A percentile compares a stretch with the other conserved stretches of the same genome.
Conservation (phyloP, 2,888 invertebrate genomes). For the Flexamia atlantica region DNA sequence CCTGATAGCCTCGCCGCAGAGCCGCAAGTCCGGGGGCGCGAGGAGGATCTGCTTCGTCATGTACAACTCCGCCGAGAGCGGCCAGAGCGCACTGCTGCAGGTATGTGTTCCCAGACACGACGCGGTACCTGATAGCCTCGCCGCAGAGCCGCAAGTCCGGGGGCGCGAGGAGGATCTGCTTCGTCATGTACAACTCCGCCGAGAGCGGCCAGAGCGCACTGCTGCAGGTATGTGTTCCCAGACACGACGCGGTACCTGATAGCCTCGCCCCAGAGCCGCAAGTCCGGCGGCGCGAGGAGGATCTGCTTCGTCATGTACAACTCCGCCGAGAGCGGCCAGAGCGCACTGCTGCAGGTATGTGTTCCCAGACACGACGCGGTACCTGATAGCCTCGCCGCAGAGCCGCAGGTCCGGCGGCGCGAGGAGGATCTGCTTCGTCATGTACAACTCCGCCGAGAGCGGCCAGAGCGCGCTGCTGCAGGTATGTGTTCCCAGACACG, state of each 20-base stretch:
- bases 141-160: no score
- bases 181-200: no score
- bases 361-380: slow-evolving; percentile 80
- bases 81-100: slow-evolving; percentile 62
- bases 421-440: slow-evolving; percentile 80
- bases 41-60: slow-evolving; percentile 80
- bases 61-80: slow-evolving; percentile 66
- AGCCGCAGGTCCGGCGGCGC: slow-evolving; percentile 77
- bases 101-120: no score
- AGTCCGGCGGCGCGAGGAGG: no score
- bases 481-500: no score
- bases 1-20: slow-evolving; percentile 82
- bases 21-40: slow-evolving; percentile 76
- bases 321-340: slow-evolving; percentile 72
- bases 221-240: no score
- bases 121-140: no score
- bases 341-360: slow-evolving; percentile 81
- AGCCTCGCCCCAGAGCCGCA: no score
- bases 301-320: no score
- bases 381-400: slow-evolving; percentile 82
- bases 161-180: no score
- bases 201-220: no score
- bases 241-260: no score
- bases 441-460: slow-evolving; percentile 66
- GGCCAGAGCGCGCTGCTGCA: slow-evolving; percentile 62